Evolutionary conservation across 2,113 vertebrate species (phyloP).

Genomic region (Psilopsiagon aymara): DNA sequence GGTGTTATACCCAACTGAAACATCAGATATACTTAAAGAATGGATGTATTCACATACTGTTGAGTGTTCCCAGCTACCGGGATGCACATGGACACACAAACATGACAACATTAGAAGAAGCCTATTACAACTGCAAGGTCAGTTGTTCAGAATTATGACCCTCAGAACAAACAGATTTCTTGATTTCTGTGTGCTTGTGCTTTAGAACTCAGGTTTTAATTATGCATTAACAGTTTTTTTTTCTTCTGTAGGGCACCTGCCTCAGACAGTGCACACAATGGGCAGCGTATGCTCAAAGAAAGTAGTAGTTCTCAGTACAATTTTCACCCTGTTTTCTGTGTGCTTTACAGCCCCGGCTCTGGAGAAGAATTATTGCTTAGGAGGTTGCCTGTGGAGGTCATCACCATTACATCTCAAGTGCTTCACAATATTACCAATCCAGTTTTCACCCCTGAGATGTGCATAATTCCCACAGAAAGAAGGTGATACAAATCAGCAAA

Average conservation of each 20-base stretch:
- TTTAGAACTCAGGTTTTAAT: conserved; percentile 31
- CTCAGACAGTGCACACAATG: neutral
- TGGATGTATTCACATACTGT: neutral
- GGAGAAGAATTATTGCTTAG: neutral
- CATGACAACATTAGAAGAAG: neutral
- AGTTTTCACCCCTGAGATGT: neutral
- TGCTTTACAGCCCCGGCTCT: neutral
- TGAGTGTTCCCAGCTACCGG: neutral
- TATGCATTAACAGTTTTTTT: neutral
- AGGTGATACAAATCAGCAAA: neutral
- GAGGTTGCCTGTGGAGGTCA: neutral
- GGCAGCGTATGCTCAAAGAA: neutral
- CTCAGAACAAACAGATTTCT: conserved; percentile 5
- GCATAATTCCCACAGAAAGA: neutral
- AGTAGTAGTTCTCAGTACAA: neutral
- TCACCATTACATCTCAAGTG: neutral
- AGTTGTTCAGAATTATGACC: neutral
- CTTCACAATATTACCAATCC: neutral
- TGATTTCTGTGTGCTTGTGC: conserved; percentile 23
- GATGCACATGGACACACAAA: neutral
- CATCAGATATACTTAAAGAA: conserved; percentile 36
- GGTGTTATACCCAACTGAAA: conserved; percentile 53
- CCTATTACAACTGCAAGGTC: conserved; percentile 19
- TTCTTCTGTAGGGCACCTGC: neutral
- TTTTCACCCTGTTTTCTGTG: neutral